These are phyloP conservation scores for Chouioia cunea DNA, from an alignment of 2,888 invertebrate species.

Conservation along the genomic window DNA sequence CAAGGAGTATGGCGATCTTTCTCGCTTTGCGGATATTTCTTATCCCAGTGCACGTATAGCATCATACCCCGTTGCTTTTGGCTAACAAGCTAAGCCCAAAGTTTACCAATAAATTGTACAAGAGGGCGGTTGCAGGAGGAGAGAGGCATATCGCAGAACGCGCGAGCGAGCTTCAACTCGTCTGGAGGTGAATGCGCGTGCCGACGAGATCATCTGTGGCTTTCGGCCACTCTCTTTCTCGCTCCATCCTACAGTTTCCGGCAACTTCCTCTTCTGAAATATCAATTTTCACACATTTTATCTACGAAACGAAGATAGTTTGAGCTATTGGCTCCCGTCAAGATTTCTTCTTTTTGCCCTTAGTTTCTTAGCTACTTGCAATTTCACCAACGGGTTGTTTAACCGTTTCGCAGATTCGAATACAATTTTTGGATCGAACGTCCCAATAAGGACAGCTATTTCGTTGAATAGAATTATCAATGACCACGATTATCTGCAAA, in stretches of 20 bases:
- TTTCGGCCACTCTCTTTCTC: conserved; percentile 5
- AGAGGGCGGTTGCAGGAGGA: conserved; percentile 52
- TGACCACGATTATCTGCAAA: no score
- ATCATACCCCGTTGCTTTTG: conserved; percentile 48
- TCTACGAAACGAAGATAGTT: no score
- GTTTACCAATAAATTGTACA: conserved; percentile 69
- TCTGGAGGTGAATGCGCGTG: conserved; percentile 24
- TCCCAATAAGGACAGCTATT: no score
- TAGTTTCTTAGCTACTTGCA: no score
- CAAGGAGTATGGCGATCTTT: neutral
- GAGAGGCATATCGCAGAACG: conserved; percentile 59
- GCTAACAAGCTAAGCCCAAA: conserved; percentile 66
- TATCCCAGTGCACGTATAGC: conserved; percentile 67
- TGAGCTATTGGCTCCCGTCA: no score
- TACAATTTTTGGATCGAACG: no score
- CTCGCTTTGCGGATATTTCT: conserved; percentile 60
- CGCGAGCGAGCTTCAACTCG: conserved; percentile 45
- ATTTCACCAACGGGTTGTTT: no score
- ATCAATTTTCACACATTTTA: no score
- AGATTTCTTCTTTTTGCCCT: no score
- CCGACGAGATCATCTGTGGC: neutral
- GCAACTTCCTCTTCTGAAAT: no score
- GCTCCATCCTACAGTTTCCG: neutral
- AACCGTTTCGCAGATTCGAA: no score
- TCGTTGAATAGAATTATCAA: no score